Base-by-base conservation (phyloP, 2,797 vertebrate species). In the Alectoris magna region DNA sequence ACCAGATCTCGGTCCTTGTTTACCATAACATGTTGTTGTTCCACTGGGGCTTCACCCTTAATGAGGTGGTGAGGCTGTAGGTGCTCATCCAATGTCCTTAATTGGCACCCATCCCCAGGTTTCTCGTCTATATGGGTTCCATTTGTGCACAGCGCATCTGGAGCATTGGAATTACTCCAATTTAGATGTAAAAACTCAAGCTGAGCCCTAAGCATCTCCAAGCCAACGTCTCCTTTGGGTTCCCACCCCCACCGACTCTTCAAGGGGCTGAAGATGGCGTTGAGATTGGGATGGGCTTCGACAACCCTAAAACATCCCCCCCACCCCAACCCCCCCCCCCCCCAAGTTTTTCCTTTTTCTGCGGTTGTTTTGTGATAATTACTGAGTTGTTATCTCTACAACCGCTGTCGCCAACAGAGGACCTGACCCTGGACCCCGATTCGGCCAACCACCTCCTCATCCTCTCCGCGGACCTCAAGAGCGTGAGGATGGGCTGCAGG, bases 371-470 rank as follows among this genome's bases (percentile, higher is more conserved):
- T 7, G 1, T 3, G 4, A 14, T n/a, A 23, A 36, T 9, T 0
- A 0, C 1, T 9, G 59, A 11, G 11, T 22, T 4, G 22, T 43
- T 15, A 1, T 19, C 10, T 0, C 67, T 31, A 7, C 34, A 62
- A 1, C 66, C 23, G 18, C 67, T 93, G 41, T 84, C 63, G 3
- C 51, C 88, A 7, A 10, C 96, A 98, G 97, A 97, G 94, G 97
- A 98, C 44, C 93, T 98, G 71, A 97, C 97, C 39, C 78, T 98
- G 93, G 98, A 98, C 70, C 97, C 97, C 0, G 95, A 98, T 55
- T 97, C 97, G 0, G 98, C 98, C 49, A 98, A 98, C 70, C 95
- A 97, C n/a, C 97, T 98, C 36, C 98, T 98, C 67, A 80, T 98
- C 84, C 97, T 98, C 56, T 98, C 98, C 0, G 79, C 97, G 0